phyloP scores from a whole-genome alignment of 2,888 invertebrate species.

The Hyppa rectilinea region DNA sequence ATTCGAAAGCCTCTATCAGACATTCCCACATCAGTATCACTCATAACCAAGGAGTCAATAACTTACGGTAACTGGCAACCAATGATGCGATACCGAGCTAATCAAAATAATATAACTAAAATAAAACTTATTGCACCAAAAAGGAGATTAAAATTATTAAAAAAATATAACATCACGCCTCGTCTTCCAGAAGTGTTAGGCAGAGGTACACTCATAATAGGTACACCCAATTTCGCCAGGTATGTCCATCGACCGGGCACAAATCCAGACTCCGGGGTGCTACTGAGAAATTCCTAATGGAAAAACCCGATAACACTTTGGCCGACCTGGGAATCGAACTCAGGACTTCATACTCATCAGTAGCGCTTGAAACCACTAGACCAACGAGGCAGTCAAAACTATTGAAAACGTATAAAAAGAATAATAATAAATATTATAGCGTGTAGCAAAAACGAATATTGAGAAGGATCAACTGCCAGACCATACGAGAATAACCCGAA shows the following conservation, averaged over 20 bases:
- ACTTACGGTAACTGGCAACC: neutral
- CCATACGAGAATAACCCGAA: neutral
- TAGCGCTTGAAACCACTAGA: no score
- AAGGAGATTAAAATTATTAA: neutral
- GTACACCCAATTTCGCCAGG: no score
- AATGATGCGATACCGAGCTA: constrained; percentile 4
- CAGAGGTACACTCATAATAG: no score
- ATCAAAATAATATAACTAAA: constrained; percentile 7
- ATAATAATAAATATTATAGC: neutral
- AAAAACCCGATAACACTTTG: no score
- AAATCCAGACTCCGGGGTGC: no score
- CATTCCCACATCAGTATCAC: neutral
- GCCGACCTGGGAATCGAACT: no score
- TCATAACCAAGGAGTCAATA: neutral
- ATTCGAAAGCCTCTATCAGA: neutral
- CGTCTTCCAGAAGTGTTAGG: no score
- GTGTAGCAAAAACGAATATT: neutral
- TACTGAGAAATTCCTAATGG: no score
- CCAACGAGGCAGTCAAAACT: no score
- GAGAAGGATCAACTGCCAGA: neutral
- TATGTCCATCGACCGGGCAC: no score
- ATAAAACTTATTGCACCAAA: neutral
- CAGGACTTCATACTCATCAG: no score
- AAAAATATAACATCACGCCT: no score
- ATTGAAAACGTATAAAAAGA: neutral